A percentile compares a stretch with the other conserved stretches of the same genome.
Evolutionary conservation across 2,113 vertebrate species (phyloP).

Genomic region (Carassius gibelio): DNA sequence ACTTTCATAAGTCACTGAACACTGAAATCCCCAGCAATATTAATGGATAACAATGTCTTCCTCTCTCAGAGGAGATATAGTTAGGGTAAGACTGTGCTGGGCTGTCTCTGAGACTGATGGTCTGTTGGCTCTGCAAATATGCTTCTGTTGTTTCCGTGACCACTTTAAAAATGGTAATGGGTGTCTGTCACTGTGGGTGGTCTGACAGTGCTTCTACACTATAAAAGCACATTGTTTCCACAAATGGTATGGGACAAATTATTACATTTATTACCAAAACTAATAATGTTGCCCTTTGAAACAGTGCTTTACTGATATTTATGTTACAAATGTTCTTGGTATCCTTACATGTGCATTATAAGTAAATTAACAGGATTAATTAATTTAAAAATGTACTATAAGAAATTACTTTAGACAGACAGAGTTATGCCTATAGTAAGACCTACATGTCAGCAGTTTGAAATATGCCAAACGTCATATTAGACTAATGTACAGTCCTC

Average conservation of each 20-base stretch:
- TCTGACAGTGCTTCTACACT: neutral
- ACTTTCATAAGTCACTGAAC: too few species aligned
- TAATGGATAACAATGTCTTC: too few species aligned
- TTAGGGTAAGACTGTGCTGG: neutral
- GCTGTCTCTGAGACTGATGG: conserved; percentile 24
- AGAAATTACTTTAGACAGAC: neutral
- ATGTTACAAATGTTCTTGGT: neutral
- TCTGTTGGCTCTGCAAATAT: neutral
- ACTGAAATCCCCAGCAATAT: too few species aligned
- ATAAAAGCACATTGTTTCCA: conserved; percentile 13
- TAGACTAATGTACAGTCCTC: neutral
- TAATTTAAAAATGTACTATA: neutral
- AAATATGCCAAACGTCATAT: conserved; percentile 14
- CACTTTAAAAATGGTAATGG: conserved; percentile 19
- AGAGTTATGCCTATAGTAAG: neutral
- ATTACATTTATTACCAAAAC: neutral
- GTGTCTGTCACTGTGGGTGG: conserved; percentile 27
- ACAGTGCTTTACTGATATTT: neutral
- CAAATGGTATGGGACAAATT: neutral
- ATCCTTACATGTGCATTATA: too few species aligned
- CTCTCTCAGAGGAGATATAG: conserved; percentile 9
- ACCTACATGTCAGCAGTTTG: neutral
- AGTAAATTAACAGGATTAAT: neutral
- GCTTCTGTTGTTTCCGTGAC: conserved; percentile 10
- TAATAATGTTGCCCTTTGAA: neutral